Evolutionary conservation across 1,140 invertebrate species (phyloP), one percentile per base, ranked within the genome.

Genomic region (Ganaspis sp.): DNA sequence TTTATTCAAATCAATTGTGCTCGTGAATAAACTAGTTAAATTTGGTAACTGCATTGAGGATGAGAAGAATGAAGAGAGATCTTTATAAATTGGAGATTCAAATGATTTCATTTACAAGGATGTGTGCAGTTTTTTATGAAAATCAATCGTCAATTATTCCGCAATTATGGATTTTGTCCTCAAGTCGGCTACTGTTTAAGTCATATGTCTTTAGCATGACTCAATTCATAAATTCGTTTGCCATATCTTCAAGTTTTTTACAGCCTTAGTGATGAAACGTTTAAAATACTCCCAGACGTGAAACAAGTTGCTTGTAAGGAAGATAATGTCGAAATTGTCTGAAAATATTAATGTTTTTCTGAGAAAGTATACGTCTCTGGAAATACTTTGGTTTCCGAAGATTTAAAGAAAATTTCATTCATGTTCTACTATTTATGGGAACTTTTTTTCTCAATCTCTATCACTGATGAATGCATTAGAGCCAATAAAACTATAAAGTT

Each of bases 51-150:
- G n/a, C 23, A 2, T 6, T 64, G 23, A 26, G 26, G n/a, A n/a
- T n/a, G 11, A n/a, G 6, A 29, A 29, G 23, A 64, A 29, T 64
- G 58, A n/a, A 64, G 1, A 64, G 26, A 6, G 12, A 64, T 12
- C 26, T 64, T 29, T n/a, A 64, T n/a, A n/a, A 64, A n/a, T 64
- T 64, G 29, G 58, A 64, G n/a, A 64, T 5, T 8, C 26, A 64
- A 64, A 64, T 64, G 58, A n/a, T 64, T 6, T n/a, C 15, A 1
- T 29, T 26, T 64, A 23, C 58, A 12, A 64, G 23, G 15, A 29
- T 64, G 23, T 64, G 58, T 29, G 23, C 15, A 29, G 8, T 64
- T 29, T 64, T 23, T n/a, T 64, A 29, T n/a, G 58, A n/a, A 64
- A 15, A 29, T 12, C 8, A 34, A 64, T 64, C 11, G 23, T 4